Evolutionary conservation across 2,888 invertebrate genomes (phyloP).

Genomic region (Tiliacea aurago): DNA sequence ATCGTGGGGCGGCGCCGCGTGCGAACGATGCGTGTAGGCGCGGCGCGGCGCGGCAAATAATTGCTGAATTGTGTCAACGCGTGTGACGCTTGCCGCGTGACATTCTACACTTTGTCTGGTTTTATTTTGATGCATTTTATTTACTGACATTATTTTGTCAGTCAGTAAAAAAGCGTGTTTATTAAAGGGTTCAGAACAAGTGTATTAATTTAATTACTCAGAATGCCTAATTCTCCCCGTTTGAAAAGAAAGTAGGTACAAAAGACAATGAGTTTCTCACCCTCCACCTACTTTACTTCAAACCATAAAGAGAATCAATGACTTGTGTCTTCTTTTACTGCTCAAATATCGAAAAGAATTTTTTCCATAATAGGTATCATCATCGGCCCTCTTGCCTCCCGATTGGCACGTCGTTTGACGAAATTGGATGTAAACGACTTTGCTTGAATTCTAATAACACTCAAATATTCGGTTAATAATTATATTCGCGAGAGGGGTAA

Average conservation of each 20-base stretch:
- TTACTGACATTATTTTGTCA: too few species aligned
- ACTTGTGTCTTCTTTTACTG: slow-evolving; percentile 8
- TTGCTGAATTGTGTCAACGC: background rate
- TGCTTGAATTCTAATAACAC: slow-evolving; percentile 43
- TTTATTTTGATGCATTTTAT: background rate
- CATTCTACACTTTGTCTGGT: background rate
- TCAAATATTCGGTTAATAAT: slow-evolving; percentile 35
- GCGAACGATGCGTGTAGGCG: background rate
- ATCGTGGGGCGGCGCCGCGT: too few species aligned
- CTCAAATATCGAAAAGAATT: slow-evolving; percentile 38
- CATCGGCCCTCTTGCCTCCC: slow-evolving; percentile 6
- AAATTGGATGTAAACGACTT: slow-evolving; percentile 27
- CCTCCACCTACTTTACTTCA: background rate
- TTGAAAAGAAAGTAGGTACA: too few species aligned
- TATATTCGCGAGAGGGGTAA: background rate
- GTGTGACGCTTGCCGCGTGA: background rate
- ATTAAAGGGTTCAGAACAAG: too few species aligned
- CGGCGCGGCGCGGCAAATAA: background rate
- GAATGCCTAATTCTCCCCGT: too few species aligned
- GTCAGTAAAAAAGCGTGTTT: too few species aligned
- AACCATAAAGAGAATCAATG: background rate
- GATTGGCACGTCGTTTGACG: slow-evolving; percentile 12
- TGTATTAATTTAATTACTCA: too few species aligned
- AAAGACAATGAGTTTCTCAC: too few species aligned
- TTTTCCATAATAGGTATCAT: slow-evolving; percentile 17